Percentiles rank a stretch among this genome's conserved stretches.
Evolutionary conservation across 2,888 invertebrate species (phyloP).

Genomic region (Neoascia interrupta): DNA sequence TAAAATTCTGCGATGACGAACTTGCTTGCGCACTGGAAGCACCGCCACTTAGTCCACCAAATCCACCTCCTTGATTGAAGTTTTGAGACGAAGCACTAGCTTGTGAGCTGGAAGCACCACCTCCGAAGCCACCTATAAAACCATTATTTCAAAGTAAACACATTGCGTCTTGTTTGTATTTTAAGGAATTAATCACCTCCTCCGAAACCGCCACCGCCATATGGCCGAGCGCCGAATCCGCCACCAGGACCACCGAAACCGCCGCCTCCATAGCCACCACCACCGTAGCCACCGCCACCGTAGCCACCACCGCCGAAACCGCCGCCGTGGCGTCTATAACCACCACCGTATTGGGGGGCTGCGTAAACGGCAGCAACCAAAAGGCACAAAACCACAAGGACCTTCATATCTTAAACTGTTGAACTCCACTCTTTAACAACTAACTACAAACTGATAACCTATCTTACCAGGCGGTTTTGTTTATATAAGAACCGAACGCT

Average conservation of each 20-base stretch:
- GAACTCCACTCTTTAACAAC: neutral
- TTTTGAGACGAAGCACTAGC: constrained; percentile 48
- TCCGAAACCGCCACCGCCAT: neutral
- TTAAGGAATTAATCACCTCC: constrained; percentile 8
- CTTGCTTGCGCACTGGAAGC: constrained; percentile 49
- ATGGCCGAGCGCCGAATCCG: neutral
- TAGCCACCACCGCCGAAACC: constrained; percentile 1
- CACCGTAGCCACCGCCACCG: constrained; percentile 9
- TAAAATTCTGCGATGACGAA: constrained; percentile 46
- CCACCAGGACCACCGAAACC: neutral
- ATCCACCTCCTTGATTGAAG: constrained; percentile 37
- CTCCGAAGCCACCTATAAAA: constrained; percentile 50
- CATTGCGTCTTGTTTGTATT: too few species aligned
- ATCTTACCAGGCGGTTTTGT: constrained; percentile 7
- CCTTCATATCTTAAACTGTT: constrained; percentile 33
- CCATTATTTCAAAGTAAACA: too few species aligned
- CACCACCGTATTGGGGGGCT: constrained; percentile 43
- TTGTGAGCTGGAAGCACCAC: constrained; percentile 41
- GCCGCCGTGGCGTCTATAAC: constrained; percentile 7
- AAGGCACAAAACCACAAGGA: constrained; percentile 41
- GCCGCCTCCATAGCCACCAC: constrained; percentile 6
- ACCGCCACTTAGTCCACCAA: constrained; percentile 38
- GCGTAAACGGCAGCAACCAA: constrained; percentile 35
- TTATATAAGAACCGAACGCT: constrained; percentile 51
- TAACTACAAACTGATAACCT: constrained; percentile 38